Evolutionary conservation across 2,797 vertebrate genomes (phyloP), one percentile per base, ranked within the genome.

Genomic region (Coracias cyanogaster): DNA sequence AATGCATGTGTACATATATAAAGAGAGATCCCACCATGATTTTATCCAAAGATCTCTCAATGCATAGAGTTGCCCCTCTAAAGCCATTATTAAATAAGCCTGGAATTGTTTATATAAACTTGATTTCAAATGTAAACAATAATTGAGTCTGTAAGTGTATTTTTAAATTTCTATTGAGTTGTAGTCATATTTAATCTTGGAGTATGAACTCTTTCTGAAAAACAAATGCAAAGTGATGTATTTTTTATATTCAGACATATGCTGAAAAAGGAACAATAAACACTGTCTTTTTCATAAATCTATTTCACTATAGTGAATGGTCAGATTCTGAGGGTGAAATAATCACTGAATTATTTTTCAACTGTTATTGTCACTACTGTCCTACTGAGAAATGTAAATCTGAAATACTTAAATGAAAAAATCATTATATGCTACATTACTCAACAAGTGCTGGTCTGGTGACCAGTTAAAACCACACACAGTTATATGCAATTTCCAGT

Each of bases 81-180:
- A 86, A 76, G 4, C 8, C 5, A 37, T 45, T 82, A 45, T 67
- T 89, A 3, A 22, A 84, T 60, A 65, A 57, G 2, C 2, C 12
- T 83, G 29, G 26, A 69, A 71, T 61, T 37, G 31, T 71, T 87
- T 49, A 49, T 71, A 20, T 74, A 41, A 69, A 64, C 82, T 80
- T 89, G 10, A 49, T 90, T 89, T 51, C 33, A 66, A 43, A 20
- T 89, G 65, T 55, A 85, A 95, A 76, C 9, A 86, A 91, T 82
- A 79, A 61, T 35, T 83, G 45, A 79, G 4, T 55, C 51, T 64
- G 17, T 71, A 95, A 90, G 73, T 54, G 24, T 82, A 8, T 54
- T 33, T 74, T 91, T 95, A 76, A 74, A 87, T 96, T 86, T 95
- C 51, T 71, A 41, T 58, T 88, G 58, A 91, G 12, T 54, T 82